phyloP scores from a whole-genome alignment of 2,888 invertebrate genomes.

The Anorthoa munda region DNA sequence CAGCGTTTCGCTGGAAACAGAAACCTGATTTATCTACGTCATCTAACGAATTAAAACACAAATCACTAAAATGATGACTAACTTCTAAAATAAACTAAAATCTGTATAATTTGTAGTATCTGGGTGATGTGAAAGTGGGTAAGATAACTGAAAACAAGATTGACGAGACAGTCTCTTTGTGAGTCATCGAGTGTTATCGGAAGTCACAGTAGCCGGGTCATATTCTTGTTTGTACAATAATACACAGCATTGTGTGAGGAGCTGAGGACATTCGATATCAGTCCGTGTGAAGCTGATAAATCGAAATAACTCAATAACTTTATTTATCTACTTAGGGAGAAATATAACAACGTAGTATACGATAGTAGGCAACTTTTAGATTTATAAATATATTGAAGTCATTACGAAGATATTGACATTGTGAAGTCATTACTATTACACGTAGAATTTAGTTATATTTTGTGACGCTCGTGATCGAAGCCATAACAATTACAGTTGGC shows the following conservation, averaged over 20 bases:
- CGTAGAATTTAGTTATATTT: too few relatives aligned
- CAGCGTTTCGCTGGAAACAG: neutral
- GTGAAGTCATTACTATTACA: too few relatives aligned
- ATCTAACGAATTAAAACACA: constrained; percentile 2
- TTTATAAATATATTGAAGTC: neutral
- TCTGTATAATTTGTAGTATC: constrained; percentile 14
- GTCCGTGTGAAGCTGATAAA: constrained; percentile 12
- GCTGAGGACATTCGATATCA: constrained; percentile 9
- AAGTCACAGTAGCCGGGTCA: constrained; percentile 26
- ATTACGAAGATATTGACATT: neutral
- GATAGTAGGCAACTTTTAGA: neutral
- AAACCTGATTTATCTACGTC: neutral
- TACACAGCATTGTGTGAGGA: constrained; percentile 6
- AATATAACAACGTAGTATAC: neutral
- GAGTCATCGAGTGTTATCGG: constrained; percentile 51
- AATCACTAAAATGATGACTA: constrained; percentile 11
- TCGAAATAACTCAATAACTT: constrained; percentile 8
- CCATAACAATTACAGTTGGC: too few relatives aligned
- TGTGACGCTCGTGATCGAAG: too few relatives aligned
- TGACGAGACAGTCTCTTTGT: constrained; percentile 19
- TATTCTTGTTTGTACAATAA: constrained; percentile 32
- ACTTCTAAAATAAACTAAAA: too few relatives aligned
- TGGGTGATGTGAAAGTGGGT: constrained; percentile 45
- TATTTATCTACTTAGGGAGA: neutral
- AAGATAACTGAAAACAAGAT: constrained; percentile 14